phyloP scores from a whole-genome alignment of 2,797 vertebrate genomes.

The Semaprochilodus insignis region DNA sequence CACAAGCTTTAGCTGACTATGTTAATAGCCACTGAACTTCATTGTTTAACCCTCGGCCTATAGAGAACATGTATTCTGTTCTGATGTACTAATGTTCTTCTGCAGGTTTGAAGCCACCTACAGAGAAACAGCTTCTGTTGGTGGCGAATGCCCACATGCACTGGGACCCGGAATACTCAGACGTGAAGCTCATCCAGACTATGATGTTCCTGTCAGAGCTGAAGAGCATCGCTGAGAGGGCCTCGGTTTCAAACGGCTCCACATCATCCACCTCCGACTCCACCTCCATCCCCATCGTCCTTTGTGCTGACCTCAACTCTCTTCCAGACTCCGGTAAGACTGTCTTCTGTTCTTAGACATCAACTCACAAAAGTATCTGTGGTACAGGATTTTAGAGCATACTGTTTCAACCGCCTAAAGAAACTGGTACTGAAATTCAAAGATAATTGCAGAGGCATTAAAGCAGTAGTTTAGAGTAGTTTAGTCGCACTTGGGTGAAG shows the following conservation, averaged over 20 bases:
- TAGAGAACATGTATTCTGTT: neutral
- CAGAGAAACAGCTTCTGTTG: conserved; percentile 91
- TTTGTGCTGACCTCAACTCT: conserved; percentile 98
- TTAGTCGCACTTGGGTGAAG: too few species aligned
- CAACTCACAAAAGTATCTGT: neutral
- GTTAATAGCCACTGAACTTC: too few species aligned
- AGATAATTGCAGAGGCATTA: too few species aligned
- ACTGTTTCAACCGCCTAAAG: too few species aligned
- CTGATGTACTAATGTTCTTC: conserved; percentile 9
- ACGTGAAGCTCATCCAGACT: conserved; percentile 97
- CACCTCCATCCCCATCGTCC: conserved; percentile 92
- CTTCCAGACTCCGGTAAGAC: conserved; percentile 95
- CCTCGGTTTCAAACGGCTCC: conserved; percentile 80
- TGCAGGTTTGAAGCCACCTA: conserved; percentile 85
- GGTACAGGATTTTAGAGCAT: too few species aligned
- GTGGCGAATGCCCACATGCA: conserved; percentile 99
- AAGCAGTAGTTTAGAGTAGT: too few species aligned
- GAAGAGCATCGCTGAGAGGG: conserved; percentile 94
- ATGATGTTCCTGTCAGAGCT: conserved; percentile 99
- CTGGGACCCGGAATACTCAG: conserved; percentile 98
- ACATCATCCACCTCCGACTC: conserved; percentile 85
- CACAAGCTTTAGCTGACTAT: too few species aligned
- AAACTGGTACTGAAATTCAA: too few species aligned
- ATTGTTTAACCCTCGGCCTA: too few species aligned
- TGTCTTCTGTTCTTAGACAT: too few species aligned